Evolutionary conservation across 2,888 invertebrate genomes (phyloP).

Genomic region (Scrobipalpa costella): DNA sequence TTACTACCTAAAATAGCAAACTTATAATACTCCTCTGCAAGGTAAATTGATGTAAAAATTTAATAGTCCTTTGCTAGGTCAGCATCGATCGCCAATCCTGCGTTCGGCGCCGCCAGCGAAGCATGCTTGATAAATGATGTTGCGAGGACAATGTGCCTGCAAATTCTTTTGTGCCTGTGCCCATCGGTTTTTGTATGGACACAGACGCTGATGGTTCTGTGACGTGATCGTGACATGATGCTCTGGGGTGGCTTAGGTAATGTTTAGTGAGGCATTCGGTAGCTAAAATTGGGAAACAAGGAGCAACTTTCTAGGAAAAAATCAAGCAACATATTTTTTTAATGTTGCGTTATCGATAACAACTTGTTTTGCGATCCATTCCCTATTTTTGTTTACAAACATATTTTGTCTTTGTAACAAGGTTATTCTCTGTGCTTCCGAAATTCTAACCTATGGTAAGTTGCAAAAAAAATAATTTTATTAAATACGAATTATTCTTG

Average conservation of each 20-base stretch:
- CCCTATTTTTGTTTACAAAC: too few relatives aligned
- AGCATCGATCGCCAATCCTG: slow-evolving; percentile 72
- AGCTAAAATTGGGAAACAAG: not conserved
- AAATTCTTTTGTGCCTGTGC: slow-evolving; percentile 77
- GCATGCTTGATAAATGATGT: slow-evolving; percentile 77
- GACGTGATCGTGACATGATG: slow-evolving; percentile 60
- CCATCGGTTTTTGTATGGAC: slow-evolving; percentile 74
- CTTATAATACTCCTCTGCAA: too few relatives aligned
- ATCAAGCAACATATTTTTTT: too few relatives aligned
- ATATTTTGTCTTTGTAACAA: too few relatives aligned
- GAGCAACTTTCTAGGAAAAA: not conserved
- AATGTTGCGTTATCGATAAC: too few relatives aligned
- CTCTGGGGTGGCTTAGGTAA: slow-evolving; percentile 9
- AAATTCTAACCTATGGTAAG: too few relatives aligned
- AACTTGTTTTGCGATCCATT: too few relatives aligned
- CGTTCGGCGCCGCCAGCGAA: slow-evolving; percentile 66
- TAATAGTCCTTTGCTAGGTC: slow-evolving; percentile 52
- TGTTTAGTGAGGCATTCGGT: slow-evolving; percentile 5
- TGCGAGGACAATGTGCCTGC: slow-evolving; percentile 72
- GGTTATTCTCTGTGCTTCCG: too few relatives aligned
- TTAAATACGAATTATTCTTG: too few relatives aligned
- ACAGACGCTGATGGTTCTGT: slow-evolving; percentile 69
- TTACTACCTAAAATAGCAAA: too few relatives aligned
- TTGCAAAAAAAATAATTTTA: too few relatives aligned
- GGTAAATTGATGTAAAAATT: slow-evolving; percentile 65